Conservation (phyloP, 1,140 invertebrate species). For the Heliconius hewitsoni region DNA sequence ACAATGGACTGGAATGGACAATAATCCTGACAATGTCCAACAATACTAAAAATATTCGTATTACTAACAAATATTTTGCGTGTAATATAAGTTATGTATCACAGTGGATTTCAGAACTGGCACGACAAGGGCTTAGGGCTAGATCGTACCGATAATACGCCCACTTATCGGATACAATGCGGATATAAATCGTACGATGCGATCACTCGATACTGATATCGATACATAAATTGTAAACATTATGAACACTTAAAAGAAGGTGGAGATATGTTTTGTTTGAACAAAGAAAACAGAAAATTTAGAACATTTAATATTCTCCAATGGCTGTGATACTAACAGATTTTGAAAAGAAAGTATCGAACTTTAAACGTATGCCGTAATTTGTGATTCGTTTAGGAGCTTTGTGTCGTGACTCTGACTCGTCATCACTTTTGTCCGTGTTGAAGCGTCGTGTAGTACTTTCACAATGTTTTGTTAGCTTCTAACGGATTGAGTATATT, state of each 20-base stretch:
- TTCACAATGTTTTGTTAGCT: conserved; percentile 23
- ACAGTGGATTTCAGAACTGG: conserved; percentile 33
- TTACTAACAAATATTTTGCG: conserved; percentile 25
- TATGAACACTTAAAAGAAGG: conserved; percentile 32
- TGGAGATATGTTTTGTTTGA: conserved; percentile 22
- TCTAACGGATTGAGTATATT: not conserved
- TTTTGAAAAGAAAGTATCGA: conserved; percentile 21
- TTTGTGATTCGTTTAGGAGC: conserved; percentile 35
- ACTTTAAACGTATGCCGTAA: conserved; percentile 26
- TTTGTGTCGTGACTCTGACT: conserved; percentile 31
- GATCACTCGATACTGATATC: conserved; percentile 40
- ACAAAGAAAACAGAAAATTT: not conserved
- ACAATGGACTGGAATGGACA: too few species aligned
- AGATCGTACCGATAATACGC: conserved; percentile 50
- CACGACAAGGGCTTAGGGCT: conserved; percentile 43
- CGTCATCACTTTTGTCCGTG: conserved; percentile 26
- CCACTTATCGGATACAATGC: conserved; percentile 53
- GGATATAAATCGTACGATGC: conserved; percentile 52
- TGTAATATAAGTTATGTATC: conserved; percentile 25
- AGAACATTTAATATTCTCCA: conserved; percentile 34
- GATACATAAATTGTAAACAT: conserved; percentile 37
- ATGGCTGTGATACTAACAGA: conserved; percentile 15
- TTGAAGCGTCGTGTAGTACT: conserved; percentile 17
- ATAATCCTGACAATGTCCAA: not conserved
- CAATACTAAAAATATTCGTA: not conserved